Evolutionary conservation across 2,113 vertebrate species (phyloP).

Genomic region (Tiliqua scincoides): DNA sequence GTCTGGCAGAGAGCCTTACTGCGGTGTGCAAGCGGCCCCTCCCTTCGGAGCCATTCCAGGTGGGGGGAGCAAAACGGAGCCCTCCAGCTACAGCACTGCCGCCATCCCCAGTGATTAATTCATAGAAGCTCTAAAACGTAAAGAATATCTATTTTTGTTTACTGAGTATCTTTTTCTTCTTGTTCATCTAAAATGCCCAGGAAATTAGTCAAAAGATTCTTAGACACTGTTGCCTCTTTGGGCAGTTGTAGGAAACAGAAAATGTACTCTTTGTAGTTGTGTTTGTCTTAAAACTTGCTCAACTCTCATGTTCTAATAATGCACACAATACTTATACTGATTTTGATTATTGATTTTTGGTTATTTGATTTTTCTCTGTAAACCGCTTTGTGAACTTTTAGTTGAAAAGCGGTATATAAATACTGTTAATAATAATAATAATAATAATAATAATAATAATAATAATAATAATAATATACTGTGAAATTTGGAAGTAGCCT

Average conservation of each 20-base stretch:
- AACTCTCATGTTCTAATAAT: not conserved
- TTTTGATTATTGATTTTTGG: no score
- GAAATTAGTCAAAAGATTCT: not conserved
- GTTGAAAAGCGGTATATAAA: no score
- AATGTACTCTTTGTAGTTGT: not conserved
- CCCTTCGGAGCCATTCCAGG: no score
- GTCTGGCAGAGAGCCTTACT: no score
- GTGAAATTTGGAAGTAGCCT: conserved; percentile 1
- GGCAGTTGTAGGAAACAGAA: not conserved
- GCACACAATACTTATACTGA: not conserved
- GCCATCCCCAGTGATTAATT: not conserved
- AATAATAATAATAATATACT: not conserved
- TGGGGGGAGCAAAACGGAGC: no score
- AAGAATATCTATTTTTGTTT: no score
- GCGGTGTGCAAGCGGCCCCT: no score
- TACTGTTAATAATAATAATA: no score
- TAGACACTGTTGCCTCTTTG: not conserved
- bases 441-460: no score
- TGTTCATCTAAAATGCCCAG: not conserved
- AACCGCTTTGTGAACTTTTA: no score
- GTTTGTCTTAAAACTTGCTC: not conserved
- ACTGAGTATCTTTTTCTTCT: not conserved
- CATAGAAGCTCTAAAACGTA: not conserved
- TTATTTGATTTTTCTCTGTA: no score
- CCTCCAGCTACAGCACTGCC: no score